Percentiles rank a stretch among this genome's conserved stretches.
These are phyloP conservation scores for Zaprionus inermis DNA, from an alignment of 1,140 invertebrate species.

Conservation along the genomic window DNA sequence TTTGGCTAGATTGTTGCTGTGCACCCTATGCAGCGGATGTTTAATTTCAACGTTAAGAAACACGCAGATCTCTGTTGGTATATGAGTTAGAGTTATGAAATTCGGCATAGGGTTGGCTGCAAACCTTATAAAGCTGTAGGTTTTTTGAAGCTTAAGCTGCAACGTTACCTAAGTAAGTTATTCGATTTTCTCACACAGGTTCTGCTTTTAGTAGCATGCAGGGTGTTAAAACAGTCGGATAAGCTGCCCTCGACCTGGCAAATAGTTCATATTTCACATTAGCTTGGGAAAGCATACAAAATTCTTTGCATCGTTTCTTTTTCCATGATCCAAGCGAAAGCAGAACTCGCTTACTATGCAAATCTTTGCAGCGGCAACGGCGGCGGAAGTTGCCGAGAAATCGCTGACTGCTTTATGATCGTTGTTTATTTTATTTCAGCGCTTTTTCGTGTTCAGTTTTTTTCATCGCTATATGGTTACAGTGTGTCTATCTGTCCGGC, in stretches of 20 bases:
- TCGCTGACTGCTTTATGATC: slow-evolving; percentile 8
- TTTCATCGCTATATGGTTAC: background rate
- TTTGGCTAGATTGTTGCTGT: background rate
- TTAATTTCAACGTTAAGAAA: background rate
- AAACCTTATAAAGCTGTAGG: no score
- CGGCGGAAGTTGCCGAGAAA: slow-evolving; percentile 7
- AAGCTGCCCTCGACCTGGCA: background rate
- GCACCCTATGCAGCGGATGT: background rate
- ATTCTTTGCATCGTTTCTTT: slow-evolving; percentile 21
- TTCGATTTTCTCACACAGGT: no score
- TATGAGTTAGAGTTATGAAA: background rate
- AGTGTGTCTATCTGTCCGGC: background rate
- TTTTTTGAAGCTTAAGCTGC: no score
- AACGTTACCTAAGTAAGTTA: no score
- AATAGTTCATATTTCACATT: slow-evolving; percentile 1
- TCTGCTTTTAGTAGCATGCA: no score
- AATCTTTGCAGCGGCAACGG: slow-evolving; percentile 31
- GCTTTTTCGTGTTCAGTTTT: slow-evolving; percentile 3
- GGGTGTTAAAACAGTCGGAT: background rate
- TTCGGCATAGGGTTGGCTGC: background rate
- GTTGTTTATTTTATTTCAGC: slow-evolving; percentile 1
- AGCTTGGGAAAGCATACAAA: background rate
- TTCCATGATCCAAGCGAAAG: slow-evolving; percentile 60
- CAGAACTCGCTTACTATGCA: slow-evolving; percentile 66
- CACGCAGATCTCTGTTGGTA: background rate